Base-by-base conservation (phyloP, 2,113 vertebrate genomes). In the Notechis scutatus region DNA sequence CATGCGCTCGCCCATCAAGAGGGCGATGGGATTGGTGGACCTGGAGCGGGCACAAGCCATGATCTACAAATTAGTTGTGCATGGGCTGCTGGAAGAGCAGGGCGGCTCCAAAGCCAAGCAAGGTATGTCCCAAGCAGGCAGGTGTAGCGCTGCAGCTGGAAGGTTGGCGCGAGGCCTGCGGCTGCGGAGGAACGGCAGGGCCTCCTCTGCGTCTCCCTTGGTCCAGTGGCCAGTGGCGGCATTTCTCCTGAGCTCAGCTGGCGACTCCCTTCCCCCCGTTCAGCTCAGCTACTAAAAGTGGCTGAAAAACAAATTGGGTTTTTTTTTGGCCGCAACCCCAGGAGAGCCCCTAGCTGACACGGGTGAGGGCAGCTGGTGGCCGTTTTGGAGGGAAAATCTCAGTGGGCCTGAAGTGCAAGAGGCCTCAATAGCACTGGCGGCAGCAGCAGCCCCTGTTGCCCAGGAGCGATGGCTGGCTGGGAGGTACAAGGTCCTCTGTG, bases 21-120 rank as follows among this genome's bases (percentile, higher is more conserved):
- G 99, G 4, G 99, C 99, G 0, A 90, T 99, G 74, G 99, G 99
- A n/a, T 96, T 99, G 96, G 98, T 98, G 0, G 99, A 99, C 95
- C 95, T 99, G 96, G 99, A 99, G 93, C 96, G 99, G 45, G 99
- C 99, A 0, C 99, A 99, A 96, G 98, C 99, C 93, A 98, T 99
- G 98, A 98, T 99, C 97, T 99, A 99, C 96, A 99, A 99, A 86
- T 96, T 99, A 7, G 99, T 99, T 26, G 98, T 99, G 61, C 98
- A 98, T 3, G 99, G 99, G 26, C 97, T 99, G 95, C 95, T 99
- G 96, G 99, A 99, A 93, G 99, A 99, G 93, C 98, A 98, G 93
- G 97, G 97, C n/a, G 98, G 98, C 3, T 97, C 97, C 42, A 99
- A 97, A 93, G 61, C 97, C 89, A 99, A 98, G 69, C 97, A 97